Conservation (phyloP, 2,797 vertebrate species). For the Cyprinella venusta region DNA sequence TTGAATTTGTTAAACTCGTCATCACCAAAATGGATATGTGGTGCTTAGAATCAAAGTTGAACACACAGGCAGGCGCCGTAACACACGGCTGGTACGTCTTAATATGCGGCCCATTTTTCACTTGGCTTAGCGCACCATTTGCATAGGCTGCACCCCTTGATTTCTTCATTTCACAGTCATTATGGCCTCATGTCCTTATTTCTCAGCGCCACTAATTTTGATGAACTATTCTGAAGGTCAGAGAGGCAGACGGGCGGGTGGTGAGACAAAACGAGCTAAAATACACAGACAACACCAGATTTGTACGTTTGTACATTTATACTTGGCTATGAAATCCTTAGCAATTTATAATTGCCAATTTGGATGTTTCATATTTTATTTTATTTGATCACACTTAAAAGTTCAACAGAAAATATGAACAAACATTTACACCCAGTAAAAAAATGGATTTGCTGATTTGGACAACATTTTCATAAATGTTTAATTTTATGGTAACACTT, state of each 20-base stretch:
- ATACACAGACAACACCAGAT: not conserved
- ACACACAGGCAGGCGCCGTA: conserved; percentile 15
- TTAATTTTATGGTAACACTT: not conserved
- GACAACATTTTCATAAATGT: not conserved
- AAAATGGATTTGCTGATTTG: not conserved
- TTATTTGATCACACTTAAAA: not conserved
- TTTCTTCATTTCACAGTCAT: conserved; percentile 99
- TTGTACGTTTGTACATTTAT: not conserved
- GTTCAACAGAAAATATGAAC: not conserved
- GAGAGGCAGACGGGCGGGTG: conserved; percentile 62
- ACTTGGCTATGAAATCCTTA: not conserved
- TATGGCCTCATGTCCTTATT: conserved; percentile 95
- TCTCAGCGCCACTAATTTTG: conserved; percentile 97
- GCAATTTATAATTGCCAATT: not conserved
- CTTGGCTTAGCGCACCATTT: conserved; percentile 95
- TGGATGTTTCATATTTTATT: not conserved
- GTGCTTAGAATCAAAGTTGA: conserved; percentile 5
- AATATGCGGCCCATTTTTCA: conserved; percentile 95
- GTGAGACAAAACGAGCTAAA: conserved; percentile 18
- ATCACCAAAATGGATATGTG: not conserved
- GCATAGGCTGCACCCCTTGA: conserved; percentile 87
- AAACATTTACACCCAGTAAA: not conserved
- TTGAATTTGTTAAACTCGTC: conserved; percentile 53
- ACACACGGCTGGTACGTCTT: conserved; percentile 84
- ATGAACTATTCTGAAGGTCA: conserved; percentile 99